Evolutionary conservation across 2,113 vertebrate species (phyloP).

Genomic region (Syngnathoides biaculeatus): DNA sequence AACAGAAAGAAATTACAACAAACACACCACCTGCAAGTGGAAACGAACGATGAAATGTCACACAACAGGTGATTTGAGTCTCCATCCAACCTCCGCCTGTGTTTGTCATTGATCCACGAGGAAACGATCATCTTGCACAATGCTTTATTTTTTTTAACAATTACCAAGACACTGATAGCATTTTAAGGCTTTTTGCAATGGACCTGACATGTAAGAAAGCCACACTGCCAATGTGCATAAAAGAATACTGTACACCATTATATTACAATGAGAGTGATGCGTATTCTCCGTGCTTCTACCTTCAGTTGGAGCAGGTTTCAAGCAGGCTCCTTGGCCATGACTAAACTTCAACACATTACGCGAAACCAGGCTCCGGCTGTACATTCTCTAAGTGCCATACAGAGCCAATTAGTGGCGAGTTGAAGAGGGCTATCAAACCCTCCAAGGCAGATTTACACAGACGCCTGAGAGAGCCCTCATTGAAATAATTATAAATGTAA

Average conservation of each 20-base stretch:
- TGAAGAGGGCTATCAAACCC: neutral
- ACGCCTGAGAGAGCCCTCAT: neutral
- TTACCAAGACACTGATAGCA: neutral
- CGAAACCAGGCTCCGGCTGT: neutral
- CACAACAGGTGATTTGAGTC: conserved; percentile 31
- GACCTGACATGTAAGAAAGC: neutral
- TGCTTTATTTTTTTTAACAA: neutral
- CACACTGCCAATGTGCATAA: neutral
- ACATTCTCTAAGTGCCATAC: neutral
- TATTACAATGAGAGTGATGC: neutral
- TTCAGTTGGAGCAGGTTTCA: neutral
- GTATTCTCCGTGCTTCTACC: neutral
- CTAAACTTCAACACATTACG: neutral
- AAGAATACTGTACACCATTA: neutral
- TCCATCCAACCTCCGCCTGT: conserved; percentile 28
- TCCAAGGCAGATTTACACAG: neutral
- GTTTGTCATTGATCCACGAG: conserved; percentile 32
- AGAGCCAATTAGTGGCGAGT: conserved; percentile 1
- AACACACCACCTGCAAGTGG: conserved; percentile 12
- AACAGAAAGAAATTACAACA: neutral
- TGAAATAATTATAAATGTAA: neutral
- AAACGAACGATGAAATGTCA: conserved; percentile 35
- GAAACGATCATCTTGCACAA: conserved; percentile 22
- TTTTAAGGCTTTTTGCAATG: conserved; percentile 14
- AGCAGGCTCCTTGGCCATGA: neutral